These are phyloP conservation scores for Flexamia atlantica DNA, from an alignment of 2,888 invertebrate genomes.

Conservation along the genomic window DNA sequence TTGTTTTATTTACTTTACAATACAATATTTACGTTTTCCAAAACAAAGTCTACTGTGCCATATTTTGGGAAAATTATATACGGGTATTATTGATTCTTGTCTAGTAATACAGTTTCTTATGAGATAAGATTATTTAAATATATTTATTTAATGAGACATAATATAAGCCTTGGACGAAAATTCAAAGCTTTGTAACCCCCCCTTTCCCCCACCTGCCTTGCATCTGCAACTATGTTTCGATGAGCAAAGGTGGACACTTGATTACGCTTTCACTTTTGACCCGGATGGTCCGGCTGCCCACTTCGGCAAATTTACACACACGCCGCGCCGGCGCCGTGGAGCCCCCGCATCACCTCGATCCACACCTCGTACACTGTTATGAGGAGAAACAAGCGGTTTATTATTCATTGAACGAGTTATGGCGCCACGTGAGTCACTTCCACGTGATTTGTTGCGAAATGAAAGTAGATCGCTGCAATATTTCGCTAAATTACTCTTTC, in stretches of 20 bases:
- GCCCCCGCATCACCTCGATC: slow-evolving; percentile 27
- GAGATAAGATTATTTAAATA: too few relatives aligned
- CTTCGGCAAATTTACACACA: neutral
- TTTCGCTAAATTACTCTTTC: neutral
- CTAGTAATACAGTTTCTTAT: too few relatives aligned
- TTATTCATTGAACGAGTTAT: neutral
- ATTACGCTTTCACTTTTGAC: slow-evolving; percentile 31
- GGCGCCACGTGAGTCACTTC: neutral
- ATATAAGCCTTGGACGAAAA: too few relatives aligned
- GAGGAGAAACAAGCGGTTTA: slow-evolving; percentile 28
- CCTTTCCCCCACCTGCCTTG: too few relatives aligned
- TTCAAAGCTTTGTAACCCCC: too few relatives aligned
- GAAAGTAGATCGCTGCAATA: slow-evolving; percentile 5
- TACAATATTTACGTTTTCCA: too few relatives aligned
- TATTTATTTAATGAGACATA: too few relatives aligned
- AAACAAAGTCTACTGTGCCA: too few relatives aligned
- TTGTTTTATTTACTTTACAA: too few relatives aligned
- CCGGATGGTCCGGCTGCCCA: slow-evolving; percentile 26
- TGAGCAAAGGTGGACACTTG: neutral
- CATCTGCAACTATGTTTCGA: slow-evolving; percentile 1
- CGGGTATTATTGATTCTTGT: too few relatives aligned
- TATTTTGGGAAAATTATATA: too few relatives aligned
- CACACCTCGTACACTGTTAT: slow-evolving; percentile 2
- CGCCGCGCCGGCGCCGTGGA: neutral
- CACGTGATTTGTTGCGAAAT: neutral